Evolutionary conservation across 2,113 vertebrate species (phyloP).

Genomic region (Dromiciops gliroides): DNA sequence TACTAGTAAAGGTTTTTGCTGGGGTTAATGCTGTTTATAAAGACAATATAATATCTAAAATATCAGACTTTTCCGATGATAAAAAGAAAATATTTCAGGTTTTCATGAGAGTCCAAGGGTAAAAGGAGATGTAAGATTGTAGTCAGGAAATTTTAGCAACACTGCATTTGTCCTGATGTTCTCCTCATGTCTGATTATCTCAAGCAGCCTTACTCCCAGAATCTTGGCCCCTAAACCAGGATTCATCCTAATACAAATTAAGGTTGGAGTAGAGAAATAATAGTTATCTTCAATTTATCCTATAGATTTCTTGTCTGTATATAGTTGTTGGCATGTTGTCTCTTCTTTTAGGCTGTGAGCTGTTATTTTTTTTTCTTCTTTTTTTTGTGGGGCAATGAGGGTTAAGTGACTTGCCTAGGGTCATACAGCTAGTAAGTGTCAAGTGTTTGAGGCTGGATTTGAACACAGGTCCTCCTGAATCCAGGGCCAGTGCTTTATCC

Average conservation of each 20-base stretch:
- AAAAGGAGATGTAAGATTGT: background rate
- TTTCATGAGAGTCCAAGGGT: background rate
- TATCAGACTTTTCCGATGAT: background rate
- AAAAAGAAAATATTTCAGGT: background rate
- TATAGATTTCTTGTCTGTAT: background rate
- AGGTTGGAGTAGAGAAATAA: background rate
- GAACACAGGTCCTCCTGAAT: too few relatives aligned
- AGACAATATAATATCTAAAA: background rate
- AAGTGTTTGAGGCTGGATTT: too few relatives aligned
- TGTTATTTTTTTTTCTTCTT: background rate
- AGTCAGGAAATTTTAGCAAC: background rate
- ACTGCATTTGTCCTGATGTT: background rate
- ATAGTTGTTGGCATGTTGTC: background rate
- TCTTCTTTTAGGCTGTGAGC: background rate
- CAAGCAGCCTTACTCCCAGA: background rate
- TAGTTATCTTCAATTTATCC: background rate
- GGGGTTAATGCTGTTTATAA: background rate
- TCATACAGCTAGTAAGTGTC: too few relatives aligned
- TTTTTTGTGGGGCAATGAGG: too few relatives aligned
- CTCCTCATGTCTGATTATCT: background rate
- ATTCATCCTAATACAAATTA: background rate
- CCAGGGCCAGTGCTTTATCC: too few relatives aligned
- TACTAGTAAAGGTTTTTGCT: background rate
- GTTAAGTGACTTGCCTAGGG: too few relatives aligned
- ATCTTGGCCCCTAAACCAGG: background rate